These are phyloP conservation scores for Chrysochloris asiatica DNA, from an alignment of 2,113 vertebrate species.

Conservation along the genomic window DNA sequence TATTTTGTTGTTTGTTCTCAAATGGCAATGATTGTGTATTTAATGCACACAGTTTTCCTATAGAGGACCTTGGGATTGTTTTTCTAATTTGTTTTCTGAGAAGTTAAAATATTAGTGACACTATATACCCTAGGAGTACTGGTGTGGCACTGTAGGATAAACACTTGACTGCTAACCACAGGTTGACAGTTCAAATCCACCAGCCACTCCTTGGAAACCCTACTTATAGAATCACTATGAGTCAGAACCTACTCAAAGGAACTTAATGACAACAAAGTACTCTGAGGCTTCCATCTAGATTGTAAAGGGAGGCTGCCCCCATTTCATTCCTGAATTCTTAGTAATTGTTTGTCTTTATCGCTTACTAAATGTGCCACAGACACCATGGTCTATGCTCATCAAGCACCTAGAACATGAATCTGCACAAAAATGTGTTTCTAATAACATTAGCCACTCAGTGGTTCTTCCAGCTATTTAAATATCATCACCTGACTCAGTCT, in stretches of 20 bases:
- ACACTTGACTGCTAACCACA: too few relatives aligned
- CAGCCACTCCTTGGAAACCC: too few relatives aligned
- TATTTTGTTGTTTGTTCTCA: neutral
- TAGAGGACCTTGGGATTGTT: neutral
- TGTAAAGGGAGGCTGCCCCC: neutral
- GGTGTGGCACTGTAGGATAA: too few relatives aligned
- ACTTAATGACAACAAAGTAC: too few relatives aligned
- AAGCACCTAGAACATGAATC: neutral
- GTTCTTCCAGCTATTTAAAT: neutral
- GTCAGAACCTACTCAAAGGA: too few relatives aligned
- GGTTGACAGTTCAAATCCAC: too few relatives aligned
- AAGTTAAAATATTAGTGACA: neutral
- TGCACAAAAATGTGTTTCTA: neutral
- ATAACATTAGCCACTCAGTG: neutral
- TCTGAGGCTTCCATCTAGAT: neutral
- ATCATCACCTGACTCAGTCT: neutral
- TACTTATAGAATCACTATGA: too few relatives aligned
- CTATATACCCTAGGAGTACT: too few relatives aligned
- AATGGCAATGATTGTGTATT: neutral
- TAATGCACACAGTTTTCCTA: neutral
- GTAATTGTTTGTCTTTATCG: neutral
- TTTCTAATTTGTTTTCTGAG: neutral
- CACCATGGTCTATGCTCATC: neutral
- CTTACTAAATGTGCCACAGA: neutral
- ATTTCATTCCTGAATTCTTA: neutral